phyloP scores from a whole-genome alignment of 1,140 invertebrate genomes.

The Orussus abietinus region DNA sequence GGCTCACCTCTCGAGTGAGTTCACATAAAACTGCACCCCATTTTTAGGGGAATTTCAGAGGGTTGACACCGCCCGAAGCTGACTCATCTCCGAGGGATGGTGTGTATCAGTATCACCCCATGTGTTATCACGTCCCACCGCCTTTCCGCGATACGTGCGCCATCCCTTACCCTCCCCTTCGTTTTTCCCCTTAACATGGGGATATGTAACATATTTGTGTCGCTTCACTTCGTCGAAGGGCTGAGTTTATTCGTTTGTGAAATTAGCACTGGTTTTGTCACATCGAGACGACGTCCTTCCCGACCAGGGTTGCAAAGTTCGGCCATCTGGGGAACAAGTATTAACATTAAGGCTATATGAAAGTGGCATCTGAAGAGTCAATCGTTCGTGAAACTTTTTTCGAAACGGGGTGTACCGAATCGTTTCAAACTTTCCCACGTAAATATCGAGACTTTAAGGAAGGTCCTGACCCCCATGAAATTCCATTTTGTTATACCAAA shows the following conservation, averaged over 20 bases:
- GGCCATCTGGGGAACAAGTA: too few species aligned
- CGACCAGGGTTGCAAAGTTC: too few species aligned
- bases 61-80: slow-evolving; percentile 19
- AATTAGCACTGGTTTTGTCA: slow-evolving; percentile 54
- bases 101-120: slow-evolving; percentile 46
- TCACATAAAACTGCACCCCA: slow-evolving; percentile 13
- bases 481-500: too few species aligned
- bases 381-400: too few species aligned
- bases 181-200: slow-evolving; percentile 15
- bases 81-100: slow-evolving; percentile 35
- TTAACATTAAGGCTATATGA: too few species aligned
- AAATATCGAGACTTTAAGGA: too few species aligned
- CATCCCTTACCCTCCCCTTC: slow-evolving; percentile 11
- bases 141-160: slow-evolving; percentile 4
- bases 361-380: too few species aligned
- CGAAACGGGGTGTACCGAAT: too few species aligned
- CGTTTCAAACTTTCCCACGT: too few species aligned
- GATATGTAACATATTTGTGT: slow-evolving; percentile 34
- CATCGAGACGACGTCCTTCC: slow-evolving; percentile 29
- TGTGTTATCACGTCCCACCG: slow-evolving; percentile 36
- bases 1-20: too few species aligned
- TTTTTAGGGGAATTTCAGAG: slow-evolving; percentile 11
- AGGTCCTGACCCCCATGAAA: too few species aligned
- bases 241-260: slow-evolving; percentile 52
- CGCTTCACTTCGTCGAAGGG: slow-evolving; percentile 27